A percentile compares a stretch with the other conserved stretches of the same genome.
phyloP scores from a whole-genome alignment of 2,797 vertebrate genomes.

The Zalophus californianus region DNA sequence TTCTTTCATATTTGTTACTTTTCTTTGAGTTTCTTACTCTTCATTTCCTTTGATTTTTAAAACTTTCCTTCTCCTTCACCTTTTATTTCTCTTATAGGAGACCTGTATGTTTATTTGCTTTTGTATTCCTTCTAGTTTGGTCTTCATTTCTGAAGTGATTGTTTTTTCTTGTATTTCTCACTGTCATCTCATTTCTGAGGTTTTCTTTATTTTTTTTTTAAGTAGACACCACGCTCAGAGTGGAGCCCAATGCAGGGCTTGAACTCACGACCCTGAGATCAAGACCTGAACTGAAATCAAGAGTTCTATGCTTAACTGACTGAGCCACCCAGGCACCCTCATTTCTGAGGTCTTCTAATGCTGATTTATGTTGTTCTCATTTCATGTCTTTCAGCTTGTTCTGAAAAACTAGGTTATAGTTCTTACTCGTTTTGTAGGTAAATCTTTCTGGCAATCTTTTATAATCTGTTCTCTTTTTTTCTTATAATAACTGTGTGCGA shows the following conservation, averaged over 20 bases:
- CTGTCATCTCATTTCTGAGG: neutral
- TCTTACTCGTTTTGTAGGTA: constrained; percentile 10
- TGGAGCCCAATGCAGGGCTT: neutral
- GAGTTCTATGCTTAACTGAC: neutral
- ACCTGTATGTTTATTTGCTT: constrained; percentile 3
- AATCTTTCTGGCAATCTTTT: neutral
- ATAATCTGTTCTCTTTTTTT: neutral
- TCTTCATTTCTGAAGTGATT: constrained; percentile 40
- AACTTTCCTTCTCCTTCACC: neutral
- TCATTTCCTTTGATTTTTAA: constrained; percentile 1
- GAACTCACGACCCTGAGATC: neutral
- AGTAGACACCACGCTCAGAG: neutral
- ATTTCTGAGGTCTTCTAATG: constrained; percentile 41
- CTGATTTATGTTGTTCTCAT: neutral
- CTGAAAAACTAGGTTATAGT: neutral
- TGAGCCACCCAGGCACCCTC: neutral
- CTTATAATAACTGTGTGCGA: neutral
- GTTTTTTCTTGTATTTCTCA: neutral
- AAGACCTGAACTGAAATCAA: neutral
- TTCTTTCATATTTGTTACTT: constrained; percentile 37
- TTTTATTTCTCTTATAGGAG: neutral
- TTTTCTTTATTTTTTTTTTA: neutral
- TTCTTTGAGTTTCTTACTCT: constrained; percentile 6
- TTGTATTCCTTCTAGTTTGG: neutral
- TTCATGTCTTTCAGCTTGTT: constrained; percentile 30